Base-by-base conservation (phyloP, 2,888 invertebrate genomes). In the Lasioglossum leucozonium region DNA sequence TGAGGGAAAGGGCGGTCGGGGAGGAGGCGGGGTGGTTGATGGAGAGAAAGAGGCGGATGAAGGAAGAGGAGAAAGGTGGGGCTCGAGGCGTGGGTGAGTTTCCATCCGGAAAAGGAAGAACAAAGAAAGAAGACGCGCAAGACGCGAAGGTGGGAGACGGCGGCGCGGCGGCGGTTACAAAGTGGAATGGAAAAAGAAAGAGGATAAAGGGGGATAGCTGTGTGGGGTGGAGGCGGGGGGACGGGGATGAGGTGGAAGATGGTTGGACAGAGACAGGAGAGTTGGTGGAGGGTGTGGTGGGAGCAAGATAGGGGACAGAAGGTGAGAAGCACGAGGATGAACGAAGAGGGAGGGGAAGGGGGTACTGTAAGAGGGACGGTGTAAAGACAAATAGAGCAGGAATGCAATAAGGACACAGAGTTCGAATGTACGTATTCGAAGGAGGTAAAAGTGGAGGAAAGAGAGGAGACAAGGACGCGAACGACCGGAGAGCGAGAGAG, bases 351-450 rank as follows among this genome's bases (percentile, higher is more conserved):
- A 72, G 4, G 69, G 72, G 3, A 65, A 40, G 74, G 4, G 69
- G 72, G 3, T 65, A 40, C 34, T 72, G 83, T 42, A 82, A 74
- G 79, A 87, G 87, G 79, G 77, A 87, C 81, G 81, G 81, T 86
- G 85, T 81, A 85, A 85, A 86, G 85, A 85, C 86, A 86, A 85
- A 86, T 85, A 86, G 86, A 82, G 80, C 77, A 73, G 77, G 87
- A 79, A 79, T 87, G 79, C 85, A 79, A 87, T 87, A 82, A 85
- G 79, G 88, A 87, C 85, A 77, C 51, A 81, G 76, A 82, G 78
- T 67, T 73, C 75, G 88, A 84, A 79, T 75, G 77, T 84, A 82
- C 76, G 62, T 84, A 80, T 77, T 74, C 77, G 42, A 76, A 77
- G 51, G 85, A 47, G 85, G 42, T n/a, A 22, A n/a, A 40, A 44